Evolutionary conservation across 2,797 vertebrate species (phyloP).

Genomic region (Aythya fuligula): DNA sequence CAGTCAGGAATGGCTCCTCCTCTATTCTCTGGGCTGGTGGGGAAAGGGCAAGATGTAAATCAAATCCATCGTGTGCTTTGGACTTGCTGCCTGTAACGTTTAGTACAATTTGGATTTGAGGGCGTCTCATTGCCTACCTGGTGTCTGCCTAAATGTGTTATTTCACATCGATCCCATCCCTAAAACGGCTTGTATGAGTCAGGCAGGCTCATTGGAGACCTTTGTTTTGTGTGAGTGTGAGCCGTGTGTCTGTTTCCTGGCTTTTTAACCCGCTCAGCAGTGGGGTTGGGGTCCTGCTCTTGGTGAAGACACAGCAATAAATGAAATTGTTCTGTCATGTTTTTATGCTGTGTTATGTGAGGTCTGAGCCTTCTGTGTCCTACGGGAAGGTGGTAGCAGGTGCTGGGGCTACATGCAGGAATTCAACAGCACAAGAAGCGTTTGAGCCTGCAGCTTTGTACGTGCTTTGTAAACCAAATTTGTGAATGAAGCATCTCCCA

Average conservation of each 20-base stretch:
- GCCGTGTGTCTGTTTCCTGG: conserved; percentile 34
- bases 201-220: conserved; percentile 16
- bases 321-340: not conserved
- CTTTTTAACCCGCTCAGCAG: not conserved
- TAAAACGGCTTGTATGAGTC: not conserved
- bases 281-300: not conserved
- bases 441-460: not conserved
- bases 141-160: not conserved
- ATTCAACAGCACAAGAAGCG: not conserved
- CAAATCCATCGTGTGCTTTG: not conserved
- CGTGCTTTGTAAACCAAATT: not conserved
- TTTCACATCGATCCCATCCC: not conserved
- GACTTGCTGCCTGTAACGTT: conserved; percentile 39
- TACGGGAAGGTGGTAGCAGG: not conserved
- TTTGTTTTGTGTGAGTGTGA: not conserved
- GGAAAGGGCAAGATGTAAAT: conserved; percentile 17
- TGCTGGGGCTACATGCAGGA: rapidly evolving
- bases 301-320: rapidly evolving
- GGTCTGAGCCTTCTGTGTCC: not conserved
- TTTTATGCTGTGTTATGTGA: not conserved
- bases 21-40: not conserved
- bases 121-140: conserved; percentile 1
- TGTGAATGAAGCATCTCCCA: not conserved
- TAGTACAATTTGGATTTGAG: conserved; percentile 9
- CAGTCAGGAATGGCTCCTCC: conserved; percentile 50